These are phyloP conservation scores for Acrocera orbiculus DNA, from an alignment of 2,888 invertebrate genomes.

Conservation along the genomic window DNA sequence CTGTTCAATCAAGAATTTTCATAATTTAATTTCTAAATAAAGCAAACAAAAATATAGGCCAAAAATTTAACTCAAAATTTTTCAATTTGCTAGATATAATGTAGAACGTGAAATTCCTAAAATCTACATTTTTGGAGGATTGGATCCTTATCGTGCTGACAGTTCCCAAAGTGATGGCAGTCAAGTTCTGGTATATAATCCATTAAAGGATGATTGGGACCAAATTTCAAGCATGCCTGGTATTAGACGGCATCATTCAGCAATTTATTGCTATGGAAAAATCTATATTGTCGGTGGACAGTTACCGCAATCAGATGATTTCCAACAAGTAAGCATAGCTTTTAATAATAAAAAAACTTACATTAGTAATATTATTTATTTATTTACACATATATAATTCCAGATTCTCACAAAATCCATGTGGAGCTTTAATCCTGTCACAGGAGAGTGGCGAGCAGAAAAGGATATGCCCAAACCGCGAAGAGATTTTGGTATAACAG, in stretches of 20 bases:
- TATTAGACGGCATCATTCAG: conserved; percentile 52
- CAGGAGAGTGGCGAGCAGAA: conserved; percentile 45
- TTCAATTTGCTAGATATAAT: no score
- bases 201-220: conserved; percentile 45
- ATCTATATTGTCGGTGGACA: conserved; percentile 46
- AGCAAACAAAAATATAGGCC: no score
- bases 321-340: conserved; percentile 8
- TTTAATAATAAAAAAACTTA: not conserved
- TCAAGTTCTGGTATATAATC: conserved; percentile 41
- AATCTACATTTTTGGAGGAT: conserved; percentile 48
- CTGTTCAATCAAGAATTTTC: no score
- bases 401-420: conserved; percentile 34
- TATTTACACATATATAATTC: not conserved
- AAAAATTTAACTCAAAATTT: no score
- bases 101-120: no score
- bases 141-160: conserved; percentile 45
- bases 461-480: conserved; percentile 40
- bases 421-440: conserved; percentile 51
- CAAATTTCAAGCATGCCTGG: conserved; percentile 48
- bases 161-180: conserved; percentile 37
- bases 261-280: conserved; percentile 42
- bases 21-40: no score
- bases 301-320: conserved; percentile 13
- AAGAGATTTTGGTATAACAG: conserved; percentile 53
- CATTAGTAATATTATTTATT: not conserved